Base-by-base conservation (phyloP, 1,140 invertebrate species). In the Wasmannia auropunctata region DNA sequence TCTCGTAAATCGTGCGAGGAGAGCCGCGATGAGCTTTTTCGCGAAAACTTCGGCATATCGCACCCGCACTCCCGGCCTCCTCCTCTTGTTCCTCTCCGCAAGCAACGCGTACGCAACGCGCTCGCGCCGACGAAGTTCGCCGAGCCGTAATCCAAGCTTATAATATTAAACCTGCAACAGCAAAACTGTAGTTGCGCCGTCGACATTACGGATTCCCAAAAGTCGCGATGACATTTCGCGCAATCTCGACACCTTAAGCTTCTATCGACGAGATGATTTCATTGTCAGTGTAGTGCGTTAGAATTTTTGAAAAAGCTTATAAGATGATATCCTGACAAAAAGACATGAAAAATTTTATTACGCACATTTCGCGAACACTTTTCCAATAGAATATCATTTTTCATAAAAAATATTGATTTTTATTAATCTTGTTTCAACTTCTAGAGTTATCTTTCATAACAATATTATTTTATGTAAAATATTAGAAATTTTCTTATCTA, bases 81-180 rank as follows among this genome's bases (percentile, higher is more conserved):
- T n/a, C n/a, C n/a, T n/a, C n/a, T n/a, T n/a, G n/a, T n/a, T n/a
- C n/a, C n/a, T n/a, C n/a, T n/a, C 37, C 46, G 37, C 28, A 40
- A 31, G 37, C 65, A 72, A 70, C 28, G 37, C 56, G 25, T 46
- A 37, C n/a, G 74, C 54, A 43, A 28, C 37, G n/a, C 16, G 58
- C 49, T 51, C 51, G 16, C 46, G 16, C 46, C 34, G 19, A 54
- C 46, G 0, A 70, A 70, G 25, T 72, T 72, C 56, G 40, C 14
- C 37, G 34, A 69, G 43, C 51, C 34, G 28, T 81, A 81, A 72
- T 81, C 79, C 65, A 56, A 72, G 65, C 46, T 81, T 70, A 72
- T 72, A 46, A 81, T 81, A 58, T 81, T 81, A 81, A 81, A 81
- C 14, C 25, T 19, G 79, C 34, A 58, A 72, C 22, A 31, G 19